phyloP scores from a whole-genome alignment of 2,113 vertebrate species.

The Carassius auratus region DNA sequence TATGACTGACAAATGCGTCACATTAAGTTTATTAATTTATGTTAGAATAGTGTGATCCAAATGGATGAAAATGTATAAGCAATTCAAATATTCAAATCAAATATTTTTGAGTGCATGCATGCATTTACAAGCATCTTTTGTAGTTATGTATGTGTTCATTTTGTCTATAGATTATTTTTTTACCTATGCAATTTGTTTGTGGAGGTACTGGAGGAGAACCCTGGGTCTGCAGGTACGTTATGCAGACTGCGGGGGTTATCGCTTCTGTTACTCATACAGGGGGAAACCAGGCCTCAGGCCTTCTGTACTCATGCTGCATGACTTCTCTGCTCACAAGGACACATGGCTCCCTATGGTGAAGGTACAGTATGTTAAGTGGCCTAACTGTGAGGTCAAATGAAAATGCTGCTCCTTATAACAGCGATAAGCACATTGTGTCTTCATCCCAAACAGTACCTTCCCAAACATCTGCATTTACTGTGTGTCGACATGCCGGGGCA shows the following conservation, averaged over 20 bases:
- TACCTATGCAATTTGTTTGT: not conserved
- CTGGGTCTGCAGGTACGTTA: conserved; percentile 90
- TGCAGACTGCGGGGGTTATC: conserved; percentile 83
- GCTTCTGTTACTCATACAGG: conserved; percentile 90
- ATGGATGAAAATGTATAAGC: too few species aligned
- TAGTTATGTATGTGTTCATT: not conserved
- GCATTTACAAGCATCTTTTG: not conserved
- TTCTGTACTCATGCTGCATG: conserved; percentile 90
- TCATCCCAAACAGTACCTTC: conserved; percentile 81
- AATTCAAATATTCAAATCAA: too few species aligned
- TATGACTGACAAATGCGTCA: too few species aligned
- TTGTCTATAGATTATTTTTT: not conserved
- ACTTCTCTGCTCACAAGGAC: conserved; percentile 94
- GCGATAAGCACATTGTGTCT: not conserved
- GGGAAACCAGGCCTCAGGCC: conserved; percentile 86
- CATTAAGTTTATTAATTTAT: too few species aligned
- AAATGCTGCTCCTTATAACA: not conserved
- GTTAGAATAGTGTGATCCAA: too few species aligned
- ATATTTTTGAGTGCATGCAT: not conserved
- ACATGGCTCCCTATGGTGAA: conserved; percentile 92
- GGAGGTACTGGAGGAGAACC: conserved; percentile 94
- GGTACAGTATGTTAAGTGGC: conserved; percentile 69
- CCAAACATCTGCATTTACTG: conserved; percentile 92
- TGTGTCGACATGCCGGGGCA: conserved; percentile 98
- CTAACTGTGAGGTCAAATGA: not conserved